Conservation (phyloP, 2,888 invertebrate genomes). For the Crioceris asparagi region DNA sequence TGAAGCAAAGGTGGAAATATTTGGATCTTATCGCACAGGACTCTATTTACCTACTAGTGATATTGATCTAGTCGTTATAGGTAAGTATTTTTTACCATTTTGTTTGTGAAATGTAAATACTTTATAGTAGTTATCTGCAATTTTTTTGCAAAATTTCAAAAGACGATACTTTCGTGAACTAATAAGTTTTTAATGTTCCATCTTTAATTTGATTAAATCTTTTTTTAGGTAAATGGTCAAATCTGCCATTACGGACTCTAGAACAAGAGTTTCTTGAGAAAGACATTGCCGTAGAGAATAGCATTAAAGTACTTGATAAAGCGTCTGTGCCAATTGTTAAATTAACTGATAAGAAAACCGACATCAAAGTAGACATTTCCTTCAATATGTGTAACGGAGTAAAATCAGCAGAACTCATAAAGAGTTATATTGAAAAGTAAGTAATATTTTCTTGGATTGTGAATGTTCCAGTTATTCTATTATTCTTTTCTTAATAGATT, state of each 20-base stretch:
- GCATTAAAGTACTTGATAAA: conserved; percentile 93
- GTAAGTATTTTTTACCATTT: conserved; percentile 28
- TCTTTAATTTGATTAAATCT: neutral
- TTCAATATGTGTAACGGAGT: conserved; percentile 99
- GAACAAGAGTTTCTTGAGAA: conserved; percentile 83
- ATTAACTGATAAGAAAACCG: conserved; percentile 65
- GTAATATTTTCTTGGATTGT: too few species aligned
- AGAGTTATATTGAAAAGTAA: conserved; percentile 80
- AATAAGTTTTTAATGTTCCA: too few species aligned
- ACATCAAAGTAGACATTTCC: conserved; percentile 95
- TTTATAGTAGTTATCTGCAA: too few species aligned
- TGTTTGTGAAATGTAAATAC: neutral
- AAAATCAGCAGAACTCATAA: conserved; percentile 91
- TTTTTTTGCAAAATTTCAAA: too few species aligned
- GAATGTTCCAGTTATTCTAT: too few species aligned
- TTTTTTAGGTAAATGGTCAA: conserved; percentile 70
- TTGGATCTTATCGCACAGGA: conserved; percentile 95
- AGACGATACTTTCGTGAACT: neutral
- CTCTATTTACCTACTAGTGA: conserved; percentile 94
- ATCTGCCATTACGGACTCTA: conserved; percentile 80
- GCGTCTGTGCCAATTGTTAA: conserved; percentile 98
- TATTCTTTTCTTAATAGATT: too few species aligned
- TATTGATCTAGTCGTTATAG: conserved; percentile 54
- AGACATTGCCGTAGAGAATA: conserved; percentile 79
- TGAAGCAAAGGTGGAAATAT: conserved; percentile 89